A percentile compares a stretch with the other conserved stretches of the same genome.
phyloP scores from a whole-genome alignment of 1,140 invertebrate genomes.

The Gyrodactylus salaris region DNA sequence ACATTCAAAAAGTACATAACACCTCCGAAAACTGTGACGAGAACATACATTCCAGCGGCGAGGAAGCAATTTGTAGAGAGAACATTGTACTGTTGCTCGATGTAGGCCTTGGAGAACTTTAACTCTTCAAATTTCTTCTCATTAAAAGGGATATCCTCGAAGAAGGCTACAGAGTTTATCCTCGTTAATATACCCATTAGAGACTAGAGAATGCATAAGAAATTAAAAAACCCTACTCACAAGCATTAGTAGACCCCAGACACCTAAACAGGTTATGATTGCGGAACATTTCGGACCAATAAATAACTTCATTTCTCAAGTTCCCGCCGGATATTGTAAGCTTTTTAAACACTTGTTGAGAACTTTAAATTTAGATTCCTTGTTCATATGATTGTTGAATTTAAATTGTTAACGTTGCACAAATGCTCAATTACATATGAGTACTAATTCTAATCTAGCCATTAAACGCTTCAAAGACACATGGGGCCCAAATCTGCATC shows the following conservation, averaged over 20 bases:
- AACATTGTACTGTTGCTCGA: constrained; percentile 5
- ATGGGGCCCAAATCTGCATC: too few relatives aligned
- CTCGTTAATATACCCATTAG: neutral
- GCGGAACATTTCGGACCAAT: neutral
- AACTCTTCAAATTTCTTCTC: neutral
- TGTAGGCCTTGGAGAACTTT: neutral
- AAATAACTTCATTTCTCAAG: too few relatives aligned
- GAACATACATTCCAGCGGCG: constrained; percentile 8
- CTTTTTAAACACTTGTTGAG: too few relatives aligned
- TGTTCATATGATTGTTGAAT: too few relatives aligned
- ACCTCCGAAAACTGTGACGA: neutral
- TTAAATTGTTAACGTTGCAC: too few relatives aligned
- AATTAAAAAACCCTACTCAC: too few relatives aligned
- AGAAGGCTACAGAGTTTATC: constrained; percentile 4
- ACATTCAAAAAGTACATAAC: neutral
- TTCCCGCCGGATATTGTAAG: too few relatives aligned
- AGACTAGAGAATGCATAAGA: neutral
- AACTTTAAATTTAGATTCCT: too few relatives aligned
- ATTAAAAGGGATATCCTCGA: constrained; percentile 7
- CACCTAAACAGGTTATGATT: neutral
- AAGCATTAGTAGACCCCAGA: neutral
- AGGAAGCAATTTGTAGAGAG: constrained; percentile 8
- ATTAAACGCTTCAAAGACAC: too few relatives aligned
- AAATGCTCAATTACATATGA: too few relatives aligned
- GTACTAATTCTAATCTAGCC: too few relatives aligned